A percentile compares a stretch with the other conserved stretches of the same genome.
Evolutionary conservation across 2,113 vertebrate genomes (phyloP).

Genomic region (Acanthisitta chloris): DNA sequence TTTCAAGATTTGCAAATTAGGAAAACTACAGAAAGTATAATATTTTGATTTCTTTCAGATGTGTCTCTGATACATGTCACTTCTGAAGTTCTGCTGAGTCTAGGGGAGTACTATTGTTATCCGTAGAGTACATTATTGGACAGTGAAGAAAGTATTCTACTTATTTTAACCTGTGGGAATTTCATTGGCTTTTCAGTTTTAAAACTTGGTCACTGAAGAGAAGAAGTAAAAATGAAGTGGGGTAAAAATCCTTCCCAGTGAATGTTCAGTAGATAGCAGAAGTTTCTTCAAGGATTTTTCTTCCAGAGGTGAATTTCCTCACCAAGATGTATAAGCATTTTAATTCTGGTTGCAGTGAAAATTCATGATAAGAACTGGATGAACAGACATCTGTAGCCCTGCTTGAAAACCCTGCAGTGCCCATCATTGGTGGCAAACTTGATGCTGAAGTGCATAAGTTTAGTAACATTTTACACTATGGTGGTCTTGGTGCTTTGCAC

Average conservation of each 20-base stretch:
- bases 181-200: not conserved
- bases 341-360: not conserved
- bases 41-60: not conserved
- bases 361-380: not conserved
- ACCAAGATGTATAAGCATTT: not conserved
- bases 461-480: not conserved
- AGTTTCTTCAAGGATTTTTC: not conserved
- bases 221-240: not conserved
- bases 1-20: not conserved
- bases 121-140: not conserved
- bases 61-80: not conserved
- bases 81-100: not conserved
- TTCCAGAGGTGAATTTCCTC: not conserved
- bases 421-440: not conserved
- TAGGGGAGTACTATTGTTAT: not conserved
- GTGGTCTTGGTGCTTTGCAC: not conserved
- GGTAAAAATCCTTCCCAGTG: not conserved
- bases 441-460: not conserved
- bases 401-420: not conserved
- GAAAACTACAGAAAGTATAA: not conserved
- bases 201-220: not conserved
- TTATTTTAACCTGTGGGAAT: not conserved
- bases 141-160: accelerated
- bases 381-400: not conserved
- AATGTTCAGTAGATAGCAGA: not conserved